These are phyloP conservation scores for Bambusicola thoracicus DNA, from an alignment of 2,113 vertebrate genomes.

Conservation along the genomic window DNA sequence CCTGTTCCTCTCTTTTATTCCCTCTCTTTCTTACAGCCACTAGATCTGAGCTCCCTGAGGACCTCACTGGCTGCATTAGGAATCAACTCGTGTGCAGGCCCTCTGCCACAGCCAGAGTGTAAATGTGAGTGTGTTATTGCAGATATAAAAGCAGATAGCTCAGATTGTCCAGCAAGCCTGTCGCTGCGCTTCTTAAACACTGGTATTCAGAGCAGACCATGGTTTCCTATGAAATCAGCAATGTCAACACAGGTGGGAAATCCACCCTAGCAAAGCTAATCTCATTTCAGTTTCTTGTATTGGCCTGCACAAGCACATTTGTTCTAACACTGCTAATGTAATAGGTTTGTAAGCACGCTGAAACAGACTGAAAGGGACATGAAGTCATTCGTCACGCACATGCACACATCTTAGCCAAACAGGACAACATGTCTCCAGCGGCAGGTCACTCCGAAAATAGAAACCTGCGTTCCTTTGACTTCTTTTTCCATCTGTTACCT, in stretches of 20 bases:
- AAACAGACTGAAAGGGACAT: background rate
- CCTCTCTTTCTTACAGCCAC: background rate
- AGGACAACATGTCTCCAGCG: background rate
- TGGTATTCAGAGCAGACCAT: background rate
- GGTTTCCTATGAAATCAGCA: background rate
- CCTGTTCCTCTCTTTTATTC: background rate
- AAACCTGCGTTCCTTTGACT: background rate
- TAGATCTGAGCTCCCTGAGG: background rate
- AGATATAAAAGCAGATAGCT: background rate
- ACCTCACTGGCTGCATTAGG: background rate
- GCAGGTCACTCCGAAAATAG: background rate
- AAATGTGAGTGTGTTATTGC: background rate
- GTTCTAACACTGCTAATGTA: background rate
- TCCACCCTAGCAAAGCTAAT: background rate
- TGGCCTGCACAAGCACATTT: background rate
- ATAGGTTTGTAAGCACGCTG: background rate
- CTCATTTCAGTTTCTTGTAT: background rate
- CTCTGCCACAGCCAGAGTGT: background rate
- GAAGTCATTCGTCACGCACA: background rate
- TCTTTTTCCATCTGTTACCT: background rate
- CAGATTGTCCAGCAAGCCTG: background rate
- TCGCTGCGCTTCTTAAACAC: background rate
- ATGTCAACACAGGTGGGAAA: background rate
- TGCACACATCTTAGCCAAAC: background rate
- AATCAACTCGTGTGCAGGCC: background rate